A percentile compares a stretch with the other conserved stretches of the same genome.
Conservation (phyloP, 2,888 invertebrate genomes). For the Euplexia lucipara region DNA sequence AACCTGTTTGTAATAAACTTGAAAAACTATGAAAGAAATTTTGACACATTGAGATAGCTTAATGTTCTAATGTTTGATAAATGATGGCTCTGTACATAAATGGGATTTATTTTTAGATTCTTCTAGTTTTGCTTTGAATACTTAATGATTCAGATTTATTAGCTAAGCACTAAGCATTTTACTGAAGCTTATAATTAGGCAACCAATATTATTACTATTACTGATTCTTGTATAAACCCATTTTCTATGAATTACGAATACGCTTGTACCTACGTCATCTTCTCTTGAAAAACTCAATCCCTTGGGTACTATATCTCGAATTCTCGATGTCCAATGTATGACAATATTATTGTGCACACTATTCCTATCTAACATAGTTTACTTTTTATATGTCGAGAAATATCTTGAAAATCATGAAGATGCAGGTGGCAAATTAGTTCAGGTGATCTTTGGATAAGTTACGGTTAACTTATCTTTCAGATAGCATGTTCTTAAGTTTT, state of each 20-base stretch:
- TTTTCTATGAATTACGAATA: slow-evolving; percentile 32
- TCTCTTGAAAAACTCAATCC: slow-evolving; percentile 27
- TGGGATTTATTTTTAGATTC: slow-evolving; percentile 8
- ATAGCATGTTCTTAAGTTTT: not conserved
- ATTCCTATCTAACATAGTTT: slow-evolving; percentile 78
- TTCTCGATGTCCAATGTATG: slow-evolving; percentile 77
- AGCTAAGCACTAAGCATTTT: slow-evolving; percentile 17
- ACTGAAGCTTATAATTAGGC: slow-evolving; percentile 18
- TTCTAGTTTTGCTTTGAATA: slow-evolving; percentile 11
- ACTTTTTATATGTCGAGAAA: slow-evolving; percentile 51
- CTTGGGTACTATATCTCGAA: slow-evolving; percentile 41
- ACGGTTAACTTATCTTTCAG: not conserved
- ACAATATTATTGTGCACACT: slow-evolving; percentile 80
- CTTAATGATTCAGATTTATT: not conserved
- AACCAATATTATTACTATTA: slow-evolving; percentile 14
- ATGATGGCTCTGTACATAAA: not conserved
- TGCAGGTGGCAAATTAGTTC: not conserved
- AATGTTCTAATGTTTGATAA: too few species aligned
- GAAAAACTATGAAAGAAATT: too few species aligned
- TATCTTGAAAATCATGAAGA: slow-evolving; percentile 26
- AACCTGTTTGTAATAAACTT: too few species aligned
- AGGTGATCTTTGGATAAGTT: not conserved
- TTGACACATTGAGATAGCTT: too few species aligned
- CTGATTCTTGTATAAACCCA: slow-evolving; percentile 30
- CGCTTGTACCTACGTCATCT: slow-evolving; percentile 19